Evolutionary conservation across 2,113 vertebrate genomes (phyloP).

Genomic region (Recurvirostra avosetta): DNA sequence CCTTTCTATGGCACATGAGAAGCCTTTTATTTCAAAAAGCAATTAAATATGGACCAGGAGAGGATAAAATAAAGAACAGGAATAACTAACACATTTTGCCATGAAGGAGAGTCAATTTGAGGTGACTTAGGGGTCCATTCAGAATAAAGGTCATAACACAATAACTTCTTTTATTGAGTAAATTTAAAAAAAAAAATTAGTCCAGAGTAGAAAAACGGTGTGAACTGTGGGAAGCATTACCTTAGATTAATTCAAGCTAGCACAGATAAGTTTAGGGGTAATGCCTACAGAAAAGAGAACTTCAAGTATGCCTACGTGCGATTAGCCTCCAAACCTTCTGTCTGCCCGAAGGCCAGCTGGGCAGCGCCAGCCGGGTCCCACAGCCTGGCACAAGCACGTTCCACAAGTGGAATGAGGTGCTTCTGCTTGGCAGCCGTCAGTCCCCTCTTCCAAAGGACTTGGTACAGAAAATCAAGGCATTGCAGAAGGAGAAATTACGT

Average conservation of each 20-base stretch:
- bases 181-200: not conserved
- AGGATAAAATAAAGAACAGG: not conserved
- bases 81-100: not conserved
- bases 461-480: not conserved
- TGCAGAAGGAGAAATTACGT: not conserved
- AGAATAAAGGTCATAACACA: not conserved
- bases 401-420: not conserved
- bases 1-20: not conserved
- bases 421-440: not conserved
- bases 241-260: not conserved
- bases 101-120: not conserved
- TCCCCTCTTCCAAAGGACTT: too few species aligned
- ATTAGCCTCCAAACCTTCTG: not conserved
- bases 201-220: not conserved
- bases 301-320: not conserved
- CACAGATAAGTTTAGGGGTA: not conserved
- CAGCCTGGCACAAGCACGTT: not conserved
- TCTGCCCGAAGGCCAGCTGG: not conserved
- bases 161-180: not conserved
- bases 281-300: not conserved
- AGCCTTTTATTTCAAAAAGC: not conserved
- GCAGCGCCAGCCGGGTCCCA: not conserved
- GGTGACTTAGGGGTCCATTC: not conserved
- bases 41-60: not conserved
- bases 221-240: not conserved